Evolutionary conservation across 2,888 invertebrate genomes (phyloP).

Genomic region (Mesorhabditis belari): DNA sequence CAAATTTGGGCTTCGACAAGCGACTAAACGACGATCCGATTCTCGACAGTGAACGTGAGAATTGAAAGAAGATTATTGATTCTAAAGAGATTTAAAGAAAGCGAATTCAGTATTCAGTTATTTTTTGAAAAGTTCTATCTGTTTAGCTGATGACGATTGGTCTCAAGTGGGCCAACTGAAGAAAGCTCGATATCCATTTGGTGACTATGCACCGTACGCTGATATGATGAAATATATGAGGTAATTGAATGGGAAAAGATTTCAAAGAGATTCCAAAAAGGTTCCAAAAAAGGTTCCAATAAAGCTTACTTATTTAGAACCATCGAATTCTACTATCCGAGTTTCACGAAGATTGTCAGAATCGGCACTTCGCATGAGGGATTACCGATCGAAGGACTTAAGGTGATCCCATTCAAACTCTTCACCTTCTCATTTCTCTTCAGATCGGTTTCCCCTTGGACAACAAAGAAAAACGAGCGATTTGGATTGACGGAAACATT

Average conservation of each 20-base stretch:
- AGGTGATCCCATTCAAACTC: slow-evolving; percentile 17
- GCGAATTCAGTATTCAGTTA: too few relatives aligned
- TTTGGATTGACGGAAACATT: slow-evolving; percentile 54
- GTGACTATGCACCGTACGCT: slow-evolving; percentile 45
- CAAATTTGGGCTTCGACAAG: slow-evolving; percentile 6
- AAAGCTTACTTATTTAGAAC: slow-evolving; percentile 10
- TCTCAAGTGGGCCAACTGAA: slow-evolving; percentile 28
- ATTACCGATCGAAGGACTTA: slow-evolving; percentile 48
- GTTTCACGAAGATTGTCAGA: slow-evolving; percentile 40
- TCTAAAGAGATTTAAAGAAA: too few relatives aligned
- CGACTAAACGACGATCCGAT: slow-evolving; percentile 32
- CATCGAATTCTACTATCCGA: slow-evolving; percentile 48
- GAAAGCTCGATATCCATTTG: slow-evolving; percentile 41
- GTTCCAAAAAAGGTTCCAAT: not conserved
- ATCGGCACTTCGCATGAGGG: slow-evolving; percentile 50
- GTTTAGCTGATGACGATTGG: slow-evolving; percentile 25
- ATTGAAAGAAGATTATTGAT: too few relatives aligned
- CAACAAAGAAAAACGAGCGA: slow-evolving; percentile 31
- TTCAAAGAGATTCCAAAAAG: too few relatives aligned
- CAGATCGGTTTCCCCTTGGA: slow-evolving; percentile 35
- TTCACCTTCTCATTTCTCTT: not conserved
- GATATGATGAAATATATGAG: slow-evolving; percentile 46
- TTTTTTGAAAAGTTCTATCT: not conserved
- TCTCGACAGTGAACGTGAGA: slow-evolving; percentile 33
- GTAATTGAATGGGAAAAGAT: too few relatives aligned